A percentile compares a stretch with the other conserved stretches of the same genome.
Conservation (phyloP, 2,113 vertebrate genomes). For the Misgurnus anguillicaudatus region DNA sequence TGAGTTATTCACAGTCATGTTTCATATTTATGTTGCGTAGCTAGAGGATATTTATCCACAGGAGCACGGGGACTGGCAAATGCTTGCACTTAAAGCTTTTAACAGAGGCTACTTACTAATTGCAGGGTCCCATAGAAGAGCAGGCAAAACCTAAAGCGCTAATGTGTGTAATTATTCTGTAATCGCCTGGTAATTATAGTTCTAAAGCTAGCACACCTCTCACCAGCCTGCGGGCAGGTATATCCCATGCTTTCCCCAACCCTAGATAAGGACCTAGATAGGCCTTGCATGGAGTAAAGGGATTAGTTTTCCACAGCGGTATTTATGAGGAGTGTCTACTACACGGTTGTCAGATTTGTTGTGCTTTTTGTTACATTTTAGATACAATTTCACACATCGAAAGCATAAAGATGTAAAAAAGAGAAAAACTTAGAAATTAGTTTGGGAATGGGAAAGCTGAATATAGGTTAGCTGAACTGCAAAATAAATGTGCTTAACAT, state of each 20-base stretch:
- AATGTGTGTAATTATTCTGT: constrained; percentile 74
- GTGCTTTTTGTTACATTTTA: constrained; percentile 62
- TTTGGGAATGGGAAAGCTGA: constrained; percentile 18
- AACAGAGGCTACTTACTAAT: constrained; percentile 66
- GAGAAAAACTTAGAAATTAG: constrained; percentile 13
- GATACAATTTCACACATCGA: constrained; percentile 62
- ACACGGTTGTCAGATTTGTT: constrained; percentile 61
- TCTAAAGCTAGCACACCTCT: constrained; percentile 62
- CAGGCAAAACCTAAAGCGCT: constrained; percentile 65
- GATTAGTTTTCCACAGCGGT: constrained; percentile 61
- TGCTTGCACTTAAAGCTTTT: constrained; percentile 58
- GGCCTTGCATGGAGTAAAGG: constrained; percentile 59
- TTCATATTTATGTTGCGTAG: constrained; percentile 72
- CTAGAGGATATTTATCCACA: constrained; percentile 73
- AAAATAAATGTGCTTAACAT: no score
- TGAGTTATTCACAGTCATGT: constrained; percentile 66
- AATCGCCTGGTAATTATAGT: constrained; percentile 72
- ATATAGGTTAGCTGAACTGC: neutral
- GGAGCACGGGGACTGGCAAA: constrained; percentile 59
- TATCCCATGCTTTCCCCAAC: constrained; percentile 53
- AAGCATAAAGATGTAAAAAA: constrained; percentile 57
- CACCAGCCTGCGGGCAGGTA: constrained; percentile 60
- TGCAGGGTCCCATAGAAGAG: constrained; percentile 65
- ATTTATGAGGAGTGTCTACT: constrained; percentile 54
- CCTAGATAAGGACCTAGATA: constrained; percentile 67